These are phyloP conservation scores for Callionymus lyra DNA, from an alignment of 2,113 vertebrate genomes.

Conservation along the genomic window DNA sequence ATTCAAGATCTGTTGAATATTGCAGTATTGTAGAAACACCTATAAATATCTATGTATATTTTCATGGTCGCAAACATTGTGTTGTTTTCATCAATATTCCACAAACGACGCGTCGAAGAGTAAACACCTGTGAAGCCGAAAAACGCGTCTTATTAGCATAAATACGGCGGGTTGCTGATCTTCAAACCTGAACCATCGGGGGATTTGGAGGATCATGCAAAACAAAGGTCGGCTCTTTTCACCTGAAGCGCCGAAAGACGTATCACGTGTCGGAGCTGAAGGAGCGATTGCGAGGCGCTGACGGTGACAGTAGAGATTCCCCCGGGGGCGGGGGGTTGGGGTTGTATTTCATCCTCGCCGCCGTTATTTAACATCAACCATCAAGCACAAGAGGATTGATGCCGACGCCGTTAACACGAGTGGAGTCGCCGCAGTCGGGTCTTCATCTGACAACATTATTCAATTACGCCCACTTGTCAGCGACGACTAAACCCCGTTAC, in stretches of 20 bases:
- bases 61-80: no score
- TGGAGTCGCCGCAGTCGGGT: no score
- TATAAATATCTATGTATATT: no score
- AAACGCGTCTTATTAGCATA: background rate
- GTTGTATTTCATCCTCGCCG: conserved; percentile 5
- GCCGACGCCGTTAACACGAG: no score
- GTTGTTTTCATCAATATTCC: no score
- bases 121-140: no score
- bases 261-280: conserved; percentile 2
- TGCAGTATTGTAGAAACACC: no score
- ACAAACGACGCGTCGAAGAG: no score
- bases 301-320: conserved; percentile 1
- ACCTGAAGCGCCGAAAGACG: background rate
- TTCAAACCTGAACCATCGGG: conserved; percentile 1
- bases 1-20: no score
- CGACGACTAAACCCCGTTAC: no score
- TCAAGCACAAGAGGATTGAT: background rate
- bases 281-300: background rate
- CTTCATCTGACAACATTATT: no score
- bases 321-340: background rate
- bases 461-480: no score
- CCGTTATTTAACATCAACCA: conserved; percentile 6
- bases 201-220: conserved; percentile 25
- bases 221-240: conserved; percentile 11
- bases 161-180: conserved; percentile 8